Evolutionary conservation across 2,113 vertebrate genomes (phyloP), one percentile per base, ranked within the genome.

Genomic region (Perccottus glenii): DNA sequence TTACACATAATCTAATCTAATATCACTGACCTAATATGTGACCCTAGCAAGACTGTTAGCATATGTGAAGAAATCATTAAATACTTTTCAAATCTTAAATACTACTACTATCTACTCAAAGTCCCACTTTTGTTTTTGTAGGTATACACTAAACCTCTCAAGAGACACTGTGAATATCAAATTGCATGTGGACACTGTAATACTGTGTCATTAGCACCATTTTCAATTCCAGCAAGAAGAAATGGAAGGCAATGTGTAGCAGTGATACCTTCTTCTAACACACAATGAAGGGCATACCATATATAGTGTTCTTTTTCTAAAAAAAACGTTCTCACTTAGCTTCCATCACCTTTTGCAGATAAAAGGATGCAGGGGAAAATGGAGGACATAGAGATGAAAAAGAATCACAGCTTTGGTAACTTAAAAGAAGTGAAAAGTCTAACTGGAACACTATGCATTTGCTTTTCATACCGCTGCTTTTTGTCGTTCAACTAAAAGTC

Each of bases 331-430:
- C 46, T 60, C 52, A 58, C 47, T 67, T 52, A 58, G 55, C 16
- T 35, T 53, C 43, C 27, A 33, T 33, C 15, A 55, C 44, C 16
- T 73, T 60, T 60, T 66, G n/a, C 52, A 48, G 46, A 33, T 63
- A 46, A 67, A 11, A 57, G 38, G 53, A 77, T 78, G 63, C 62
- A 78, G 60, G 82, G 68, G 62, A 78, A 40, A 44, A 64, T 32
- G 45, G 69, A 60, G 63, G 81, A 77, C 67, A 81, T 53, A 68
- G 52, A 16, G 50, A 47, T 67, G 38, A 47, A 78, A 66, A 73
- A 57, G 55, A 81, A 75, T 85, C 74, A 85, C 80, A 90, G 85
- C 80, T 87, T 88, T 84, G 80, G 84, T 91, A 82, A 89, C 69
- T 50, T 57, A 60, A 61, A 70, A 40, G 7, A 64, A 67, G 46